Conservation (phyloP, 2,888 invertebrate genomes). For the Blera fallax region DNA sequence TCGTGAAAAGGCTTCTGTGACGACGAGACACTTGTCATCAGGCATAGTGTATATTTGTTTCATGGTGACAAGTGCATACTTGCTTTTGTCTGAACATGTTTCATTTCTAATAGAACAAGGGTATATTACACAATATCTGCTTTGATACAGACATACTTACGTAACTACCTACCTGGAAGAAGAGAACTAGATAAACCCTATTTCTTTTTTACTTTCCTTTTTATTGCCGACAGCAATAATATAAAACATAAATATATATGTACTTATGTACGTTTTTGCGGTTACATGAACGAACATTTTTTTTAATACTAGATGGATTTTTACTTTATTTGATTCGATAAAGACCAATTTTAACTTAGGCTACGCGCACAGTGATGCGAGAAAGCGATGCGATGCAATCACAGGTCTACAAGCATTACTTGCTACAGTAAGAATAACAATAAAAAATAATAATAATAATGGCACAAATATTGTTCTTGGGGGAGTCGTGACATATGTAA, state of each 20-base stretch:
- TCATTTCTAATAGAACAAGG: slow-evolving; percentile 39
- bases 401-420: too few relatives aligned
- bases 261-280: neutral
- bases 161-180: slow-evolving; percentile 21
- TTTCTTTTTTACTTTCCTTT: neutral
- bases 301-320: too few relatives aligned
- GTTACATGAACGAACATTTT: neutral
- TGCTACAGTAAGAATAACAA: too few relatives aligned
- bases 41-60: slow-evolving; percentile 20
- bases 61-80: slow-evolving; percentile 52
- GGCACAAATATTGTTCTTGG: too few relatives aligned
- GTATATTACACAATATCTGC: slow-evolving; percentile 30
- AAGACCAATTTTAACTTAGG: too few relatives aligned
- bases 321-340: too few relatives aligned
- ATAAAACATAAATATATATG: neutral
- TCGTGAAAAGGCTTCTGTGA: slow-evolving; percentile 33
- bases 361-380: too few relatives aligned
- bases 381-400: too few relatives aligned
- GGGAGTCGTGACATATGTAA: too few relatives aligned
- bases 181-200: neutral
- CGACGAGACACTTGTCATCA: slow-evolving; percentile 54
- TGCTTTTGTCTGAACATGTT: slow-evolving; percentile 38
- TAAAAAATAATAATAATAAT: too few relatives aligned
- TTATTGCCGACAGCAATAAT: neutral
- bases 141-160: neutral